phyloP scores from a whole-genome alignment of 1,140 invertebrate genomes.

The Drosophila ironensis region DNA sequence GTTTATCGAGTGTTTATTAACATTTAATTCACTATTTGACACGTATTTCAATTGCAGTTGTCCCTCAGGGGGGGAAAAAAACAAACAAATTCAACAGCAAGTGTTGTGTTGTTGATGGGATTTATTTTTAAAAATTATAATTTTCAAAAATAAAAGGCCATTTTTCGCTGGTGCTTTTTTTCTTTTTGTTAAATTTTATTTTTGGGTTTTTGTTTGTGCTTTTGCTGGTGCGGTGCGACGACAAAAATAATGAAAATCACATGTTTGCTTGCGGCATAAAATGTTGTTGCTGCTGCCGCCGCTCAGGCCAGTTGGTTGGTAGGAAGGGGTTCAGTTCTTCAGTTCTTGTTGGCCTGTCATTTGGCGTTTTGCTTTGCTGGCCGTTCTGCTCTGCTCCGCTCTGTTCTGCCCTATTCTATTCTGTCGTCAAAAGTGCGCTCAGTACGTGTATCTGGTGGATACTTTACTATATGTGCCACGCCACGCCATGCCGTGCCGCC shows the following conservation, averaged over 20 bases:
- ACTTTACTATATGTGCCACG: conserved; percentile 32
- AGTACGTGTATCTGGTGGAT: conserved; percentile 36
- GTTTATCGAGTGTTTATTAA: too few species aligned
- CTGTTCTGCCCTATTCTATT: too few species aligned
- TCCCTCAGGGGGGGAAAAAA: conserved; percentile 4
- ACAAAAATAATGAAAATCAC: conserved; percentile 79
- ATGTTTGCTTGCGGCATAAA: conserved; percentile 78
- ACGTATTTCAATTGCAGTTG: conserved; percentile 21
- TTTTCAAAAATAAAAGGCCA: conserved; percentile 73
- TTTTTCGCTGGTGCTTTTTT: conserved; percentile 7
- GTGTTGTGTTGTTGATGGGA: conserved; percentile 25
- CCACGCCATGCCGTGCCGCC: conserved; percentile 1
- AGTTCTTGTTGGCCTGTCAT: conserved; percentile 47
- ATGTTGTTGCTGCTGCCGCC: conserved; percentile 18
- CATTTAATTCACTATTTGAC: neutral
- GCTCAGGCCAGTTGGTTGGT: conserved; percentile 12
- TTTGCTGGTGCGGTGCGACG: conserved; percentile 46
- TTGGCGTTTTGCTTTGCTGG: conserved; percentile 71
- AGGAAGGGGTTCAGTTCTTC: conserved; percentile 19
- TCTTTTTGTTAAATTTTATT: neutral
- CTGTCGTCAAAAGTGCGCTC: conserved; percentile 1
- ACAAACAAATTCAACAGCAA: conserved; percentile 9
- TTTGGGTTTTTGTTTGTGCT: neutral
- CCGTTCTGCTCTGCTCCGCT: conserved; percentile 3
- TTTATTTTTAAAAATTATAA: conserved; percentile 78